These are phyloP conservation scores for Dryocosmus kuriphilus DNA, from an alignment of 2,888 invertebrate genomes.

Conservation along the genomic window DNA sequence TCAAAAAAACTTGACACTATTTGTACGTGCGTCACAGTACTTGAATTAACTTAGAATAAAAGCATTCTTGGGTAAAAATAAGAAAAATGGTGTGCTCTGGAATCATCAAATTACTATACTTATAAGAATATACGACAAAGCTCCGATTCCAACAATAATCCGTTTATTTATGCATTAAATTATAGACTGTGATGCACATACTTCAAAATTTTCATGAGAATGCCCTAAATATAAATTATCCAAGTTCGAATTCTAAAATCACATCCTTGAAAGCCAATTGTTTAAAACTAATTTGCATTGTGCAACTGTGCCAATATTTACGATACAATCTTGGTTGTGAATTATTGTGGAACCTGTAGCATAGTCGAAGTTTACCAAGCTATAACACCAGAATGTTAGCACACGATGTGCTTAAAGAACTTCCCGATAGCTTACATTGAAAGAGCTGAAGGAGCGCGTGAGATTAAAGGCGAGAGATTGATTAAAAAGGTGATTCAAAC, in stretches of 20 bases:
- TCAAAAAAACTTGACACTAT: too few relatives aligned
- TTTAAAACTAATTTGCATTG: slow-evolving; percentile 13
- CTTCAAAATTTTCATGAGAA: too few relatives aligned
- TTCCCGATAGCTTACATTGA: neutral
- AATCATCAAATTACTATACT: too few relatives aligned
- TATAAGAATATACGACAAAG: too few relatives aligned
- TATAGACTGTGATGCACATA: too few relatives aligned
- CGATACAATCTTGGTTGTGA: neutral
- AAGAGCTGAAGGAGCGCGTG: neutral
- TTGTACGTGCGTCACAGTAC: too few relatives aligned
- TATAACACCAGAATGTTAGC: neutral
- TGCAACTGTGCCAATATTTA: slow-evolving; percentile 7
- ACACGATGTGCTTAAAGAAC: neutral
- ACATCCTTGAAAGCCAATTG: neutral
- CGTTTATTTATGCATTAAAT: too few relatives aligned
- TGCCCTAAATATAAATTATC: neutral
- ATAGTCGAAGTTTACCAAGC: neutral
- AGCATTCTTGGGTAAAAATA: too few relatives aligned
- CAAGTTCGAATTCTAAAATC: neutral
- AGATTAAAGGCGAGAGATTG: slow-evolving; percentile 31
- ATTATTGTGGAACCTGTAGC: too few relatives aligned
- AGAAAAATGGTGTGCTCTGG: too few relatives aligned
- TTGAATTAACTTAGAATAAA: too few relatives aligned
- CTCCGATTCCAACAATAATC: too few relatives aligned
- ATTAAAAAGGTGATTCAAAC: slow-evolving; percentile 6